Percentiles rank a stretch among this genome's conserved stretches.
Conservation (phyloP, 2,113 vertebrate species). For the Heptranchias perlo region DNA sequence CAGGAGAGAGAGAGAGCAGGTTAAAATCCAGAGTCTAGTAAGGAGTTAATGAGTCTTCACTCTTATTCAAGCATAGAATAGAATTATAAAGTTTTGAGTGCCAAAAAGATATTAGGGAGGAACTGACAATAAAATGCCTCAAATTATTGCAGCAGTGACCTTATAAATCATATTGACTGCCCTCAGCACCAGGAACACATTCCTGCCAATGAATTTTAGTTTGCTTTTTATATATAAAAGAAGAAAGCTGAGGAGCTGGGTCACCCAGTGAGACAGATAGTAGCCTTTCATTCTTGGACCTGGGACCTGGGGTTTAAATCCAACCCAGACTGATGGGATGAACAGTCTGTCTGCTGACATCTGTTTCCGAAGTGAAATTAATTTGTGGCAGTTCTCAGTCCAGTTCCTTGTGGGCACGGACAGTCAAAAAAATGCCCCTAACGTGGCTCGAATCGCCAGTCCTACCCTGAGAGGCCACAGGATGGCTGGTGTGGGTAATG, state of each 20-base stretch:
- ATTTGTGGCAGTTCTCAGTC: background rate
- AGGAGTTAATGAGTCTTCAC: background rate
- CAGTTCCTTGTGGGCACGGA: background rate
- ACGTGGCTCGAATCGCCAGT: background rate
- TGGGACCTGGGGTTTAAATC: background rate
- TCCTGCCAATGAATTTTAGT: background rate
- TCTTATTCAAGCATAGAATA: background rate
- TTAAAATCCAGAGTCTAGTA: background rate
- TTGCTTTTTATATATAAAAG: background rate
- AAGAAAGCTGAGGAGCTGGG: background rate
- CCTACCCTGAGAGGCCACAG: background rate
- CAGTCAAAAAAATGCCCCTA: background rate
- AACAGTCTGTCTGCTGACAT: too few species aligned
- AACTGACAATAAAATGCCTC: background rate
- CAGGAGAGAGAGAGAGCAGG: too few species aligned
- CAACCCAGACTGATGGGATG: background rate
- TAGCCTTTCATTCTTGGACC: background rate
- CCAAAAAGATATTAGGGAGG: background rate
- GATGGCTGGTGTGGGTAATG: background rate
- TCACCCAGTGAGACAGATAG: background rate
- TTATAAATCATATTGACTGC: conserved; percentile 8
- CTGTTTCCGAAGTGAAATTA: background rate
- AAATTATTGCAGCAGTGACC: background rate
- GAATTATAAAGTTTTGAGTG: background rate
- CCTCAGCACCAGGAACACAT: background rate